Conservation (phyloP, 2,888 invertebrate genomes). For the Torymus auratus region DNA sequence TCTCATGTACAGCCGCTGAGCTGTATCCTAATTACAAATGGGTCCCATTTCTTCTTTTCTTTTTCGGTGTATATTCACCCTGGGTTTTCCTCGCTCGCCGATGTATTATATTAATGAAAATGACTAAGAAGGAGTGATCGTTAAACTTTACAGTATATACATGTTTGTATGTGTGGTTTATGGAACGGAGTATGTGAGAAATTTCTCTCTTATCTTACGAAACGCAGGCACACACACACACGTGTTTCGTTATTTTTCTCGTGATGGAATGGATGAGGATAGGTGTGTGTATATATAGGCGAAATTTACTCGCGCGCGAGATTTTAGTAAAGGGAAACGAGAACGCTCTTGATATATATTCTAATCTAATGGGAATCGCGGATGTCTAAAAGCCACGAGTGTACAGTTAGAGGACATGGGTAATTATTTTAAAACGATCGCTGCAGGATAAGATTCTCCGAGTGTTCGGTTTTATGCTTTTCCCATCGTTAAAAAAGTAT, state of each 20-base stretch:
- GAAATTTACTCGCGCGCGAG: background rate
- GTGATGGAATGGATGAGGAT: background rate
- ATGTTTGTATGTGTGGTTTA: no score
- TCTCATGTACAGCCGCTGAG: background rate
- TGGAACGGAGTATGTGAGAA: background rate
- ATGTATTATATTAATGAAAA: no score
- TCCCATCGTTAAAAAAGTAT: no score
- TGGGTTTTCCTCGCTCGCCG: no score
- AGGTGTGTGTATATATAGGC: slow-evolving; percentile 1
- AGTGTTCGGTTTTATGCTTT: slow-evolving; percentile 9
- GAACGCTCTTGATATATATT: slow-evolving; percentile 21
- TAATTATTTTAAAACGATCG: slow-evolving; percentile 46
- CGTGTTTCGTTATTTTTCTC: background rate
- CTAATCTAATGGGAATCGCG: slow-evolving; percentile 23
- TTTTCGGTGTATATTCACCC: background rate
- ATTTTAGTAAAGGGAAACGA: slow-evolving; percentile 10
- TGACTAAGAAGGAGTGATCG: no score
- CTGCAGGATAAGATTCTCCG: slow-evolving; percentile 36
- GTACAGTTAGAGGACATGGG: slow-evolving; percentile 37
- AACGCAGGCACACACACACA: background rate
- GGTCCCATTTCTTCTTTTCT: slow-evolving; percentile 7
- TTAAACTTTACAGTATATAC: no score
- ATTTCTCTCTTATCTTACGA: background rate
- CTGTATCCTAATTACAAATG: slow-evolving; percentile 40
- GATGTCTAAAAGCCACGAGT: slow-evolving; percentile 15